These are phyloP conservation scores for Orthosia incerta DNA, from an alignment of 2,888 invertebrate species.

Conservation along the genomic window DNA sequence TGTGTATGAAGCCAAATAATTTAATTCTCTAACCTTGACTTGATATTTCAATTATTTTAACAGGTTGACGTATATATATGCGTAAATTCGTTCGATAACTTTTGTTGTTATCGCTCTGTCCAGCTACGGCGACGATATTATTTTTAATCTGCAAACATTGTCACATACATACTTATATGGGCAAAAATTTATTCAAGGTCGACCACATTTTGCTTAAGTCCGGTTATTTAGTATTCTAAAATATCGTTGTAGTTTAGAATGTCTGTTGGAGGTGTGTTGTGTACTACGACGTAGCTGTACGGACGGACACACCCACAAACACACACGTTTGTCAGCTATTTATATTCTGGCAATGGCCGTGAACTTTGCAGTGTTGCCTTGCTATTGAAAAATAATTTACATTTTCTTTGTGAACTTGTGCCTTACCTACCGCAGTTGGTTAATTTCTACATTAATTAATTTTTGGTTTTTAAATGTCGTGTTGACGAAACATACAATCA, in stretches of 20 bases:
- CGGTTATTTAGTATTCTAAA: constrained; percentile 32
- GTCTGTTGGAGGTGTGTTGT: constrained; percentile 48
- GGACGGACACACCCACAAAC: constrained; percentile 53
- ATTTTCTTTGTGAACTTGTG: neutral
- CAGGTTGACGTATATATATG: neutral
- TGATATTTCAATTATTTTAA: neutral
- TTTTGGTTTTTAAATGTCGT: too few relatives aligned
- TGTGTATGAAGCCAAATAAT: constrained; percentile 12
- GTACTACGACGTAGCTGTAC: constrained; percentile 7
- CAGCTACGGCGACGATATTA: constrained; percentile 5
- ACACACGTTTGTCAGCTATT: constrained; percentile 26
- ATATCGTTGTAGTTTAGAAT: neutral
- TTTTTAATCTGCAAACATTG: constrained; percentile 31
- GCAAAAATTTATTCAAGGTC: constrained; percentile 36
- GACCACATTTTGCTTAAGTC: constrained; percentile 12
- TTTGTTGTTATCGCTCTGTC: constrained; percentile 27
- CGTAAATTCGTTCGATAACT: neutral
- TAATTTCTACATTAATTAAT: neutral
- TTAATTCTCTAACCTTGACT: neutral
- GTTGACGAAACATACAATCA: too few relatives aligned
- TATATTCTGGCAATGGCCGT: constrained; percentile 41
- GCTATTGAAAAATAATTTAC: neutral
- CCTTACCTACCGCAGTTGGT: neutral
- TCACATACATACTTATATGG: constrained; percentile 1
- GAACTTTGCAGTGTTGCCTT: constrained; percentile 11